A percentile compares a stretch with the other conserved stretches of the same genome.
These are phyloP conservation scores for Fregetta grallaria DNA, from an alignment of 2,113 vertebrate species.

Conservation along the genomic window DNA sequence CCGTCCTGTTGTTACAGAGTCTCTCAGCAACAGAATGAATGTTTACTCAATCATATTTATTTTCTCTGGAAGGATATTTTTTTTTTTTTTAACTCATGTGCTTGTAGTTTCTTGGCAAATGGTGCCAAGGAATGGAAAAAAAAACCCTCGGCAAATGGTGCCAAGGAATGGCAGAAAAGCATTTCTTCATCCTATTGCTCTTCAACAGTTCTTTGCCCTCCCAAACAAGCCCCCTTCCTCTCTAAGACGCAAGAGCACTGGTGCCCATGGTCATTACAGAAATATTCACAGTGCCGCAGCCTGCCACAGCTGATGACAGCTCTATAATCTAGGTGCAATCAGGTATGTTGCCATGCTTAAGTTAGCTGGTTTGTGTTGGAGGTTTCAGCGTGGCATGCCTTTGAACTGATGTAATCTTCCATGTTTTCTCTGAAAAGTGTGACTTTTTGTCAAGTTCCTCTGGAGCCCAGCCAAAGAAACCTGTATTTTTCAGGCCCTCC, in stretches of 20 bases:
- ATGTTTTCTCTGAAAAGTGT: slow-evolving; percentile 4
- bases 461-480: slow-evolving; percentile 7
- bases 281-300: background rate
- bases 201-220: background rate
- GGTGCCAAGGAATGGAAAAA: background rate
- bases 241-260: background rate
- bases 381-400: background rate
- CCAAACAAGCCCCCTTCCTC: background rate
- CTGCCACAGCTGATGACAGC: slow-evolving; percentile 37
- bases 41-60: background rate
- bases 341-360: background rate
- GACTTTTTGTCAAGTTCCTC: background rate
- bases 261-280: background rate
- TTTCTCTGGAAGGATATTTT: background rate
- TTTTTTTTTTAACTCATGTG: background rate
- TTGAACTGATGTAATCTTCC: slow-evolving; percentile 15
- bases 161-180: background rate
- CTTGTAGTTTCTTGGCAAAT: background rate
- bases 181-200: background rate
- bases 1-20: background rate
- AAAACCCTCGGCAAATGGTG: accelerated
- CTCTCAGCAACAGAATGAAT: background rate
- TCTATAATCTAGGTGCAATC: background rate
- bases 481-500: background rate
- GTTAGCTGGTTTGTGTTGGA: slow-evolving; percentile 36